These are phyloP conservation scores for Alligator sinensis DNA, from an alignment of 2,113 vertebrate species.

Conservation along the genomic window DNA sequence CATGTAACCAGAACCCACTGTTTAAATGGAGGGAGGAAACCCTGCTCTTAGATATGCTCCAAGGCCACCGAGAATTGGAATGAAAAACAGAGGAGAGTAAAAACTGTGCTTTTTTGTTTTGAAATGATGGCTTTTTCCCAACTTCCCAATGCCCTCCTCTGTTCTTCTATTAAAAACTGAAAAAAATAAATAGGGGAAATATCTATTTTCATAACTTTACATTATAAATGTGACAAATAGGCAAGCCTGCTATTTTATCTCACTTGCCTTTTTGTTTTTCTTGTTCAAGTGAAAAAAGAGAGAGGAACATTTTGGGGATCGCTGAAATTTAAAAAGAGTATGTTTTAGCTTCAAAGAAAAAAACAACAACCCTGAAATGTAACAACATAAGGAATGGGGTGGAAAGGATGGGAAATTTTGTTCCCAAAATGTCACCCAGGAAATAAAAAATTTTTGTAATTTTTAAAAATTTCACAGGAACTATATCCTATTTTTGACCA, in stretches of 20 bases:
- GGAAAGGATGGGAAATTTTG: neutral
- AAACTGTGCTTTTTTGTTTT: neutral
- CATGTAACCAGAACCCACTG: neutral
- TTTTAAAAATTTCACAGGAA: neutral
- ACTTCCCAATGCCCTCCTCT: neutral
- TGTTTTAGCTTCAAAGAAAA: neutral
- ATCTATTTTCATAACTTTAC: neutral
- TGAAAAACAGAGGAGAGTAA: neutral
- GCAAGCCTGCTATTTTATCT: neutral
- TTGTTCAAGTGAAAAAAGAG: neutral
- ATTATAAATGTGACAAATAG: neutral
- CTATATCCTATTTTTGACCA: neutral
- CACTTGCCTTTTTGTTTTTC: neutral
- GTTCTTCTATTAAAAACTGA: neutral
- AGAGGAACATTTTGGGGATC: neutral
- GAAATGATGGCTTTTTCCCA: neutral
- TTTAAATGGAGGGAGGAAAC: conserved; percentile 11
- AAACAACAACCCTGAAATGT: too few species aligned
- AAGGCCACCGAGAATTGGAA: neutral
- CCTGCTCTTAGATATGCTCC: conserved; percentile 24
- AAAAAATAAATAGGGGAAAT: neutral
- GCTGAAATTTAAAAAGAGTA: neutral
- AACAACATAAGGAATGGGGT: neutral
- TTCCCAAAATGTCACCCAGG: neutral
- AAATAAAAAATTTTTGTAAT: neutral